Conservation (phyloP, 2,113 vertebrate species). For the Ceyx cyanopectus region DNA sequence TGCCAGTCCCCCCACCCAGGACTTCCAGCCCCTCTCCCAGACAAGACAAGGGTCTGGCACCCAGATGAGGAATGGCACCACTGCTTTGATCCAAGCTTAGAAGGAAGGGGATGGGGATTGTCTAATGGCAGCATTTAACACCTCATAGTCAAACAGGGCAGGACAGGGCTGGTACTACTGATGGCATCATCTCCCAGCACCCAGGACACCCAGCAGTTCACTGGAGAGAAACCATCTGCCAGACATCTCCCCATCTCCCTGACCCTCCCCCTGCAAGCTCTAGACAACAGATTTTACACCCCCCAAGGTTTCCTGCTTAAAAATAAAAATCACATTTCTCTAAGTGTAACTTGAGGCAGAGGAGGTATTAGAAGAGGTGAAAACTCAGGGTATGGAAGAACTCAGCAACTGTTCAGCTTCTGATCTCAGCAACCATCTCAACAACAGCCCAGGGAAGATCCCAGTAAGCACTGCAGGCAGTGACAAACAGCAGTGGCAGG, state of each 20-base stretch:
- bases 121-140: neutral
- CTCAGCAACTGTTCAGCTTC: neutral
- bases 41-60: neutral
- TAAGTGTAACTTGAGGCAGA: neutral
- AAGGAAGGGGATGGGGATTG: neutral
- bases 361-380: neutral
- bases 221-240: neutral
- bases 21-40: neutral
- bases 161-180: neutral
- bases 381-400: neutral
- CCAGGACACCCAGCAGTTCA: neutral
- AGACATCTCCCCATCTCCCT: neutral
- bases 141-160: fast-evolving
- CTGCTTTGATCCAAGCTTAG: neutral
- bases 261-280: fast-evolving
- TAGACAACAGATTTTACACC: neutral
- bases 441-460: neutral
- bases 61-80: neutral
- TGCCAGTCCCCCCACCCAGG: neutral
- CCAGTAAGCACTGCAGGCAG: neutral
- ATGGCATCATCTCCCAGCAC: neutral
- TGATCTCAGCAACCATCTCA: neutral
- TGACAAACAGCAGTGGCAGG: slow-evolving; percentile 4
- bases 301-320: neutral
- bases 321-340: neutral